Evolutionary conservation across 2,888 invertebrate genomes (phyloP).

Genomic region (Oxyteleia sp.): DNA sequence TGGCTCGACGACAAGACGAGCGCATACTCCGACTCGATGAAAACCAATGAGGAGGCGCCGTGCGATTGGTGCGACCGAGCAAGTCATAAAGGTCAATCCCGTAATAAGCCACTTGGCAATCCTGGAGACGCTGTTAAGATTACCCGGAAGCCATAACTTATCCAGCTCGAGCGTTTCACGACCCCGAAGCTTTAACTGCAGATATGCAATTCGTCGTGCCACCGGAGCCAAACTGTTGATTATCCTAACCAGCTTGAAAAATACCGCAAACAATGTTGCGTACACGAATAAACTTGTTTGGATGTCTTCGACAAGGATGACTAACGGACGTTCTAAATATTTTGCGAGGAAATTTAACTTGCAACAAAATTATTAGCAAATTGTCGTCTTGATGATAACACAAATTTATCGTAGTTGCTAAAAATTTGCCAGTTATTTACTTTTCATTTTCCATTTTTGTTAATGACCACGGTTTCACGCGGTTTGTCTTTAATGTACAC

Average conservation of each 20-base stretch:
- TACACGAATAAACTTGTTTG: too few relatives aligned
- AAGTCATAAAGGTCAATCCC: conserved; percentile 72
- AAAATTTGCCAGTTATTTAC: too few relatives aligned
- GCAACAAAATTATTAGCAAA: too few relatives aligned
- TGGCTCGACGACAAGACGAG: conserved; percentile 74
- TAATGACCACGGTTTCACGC: too few relatives aligned
- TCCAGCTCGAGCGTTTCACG: conserved; percentile 44
- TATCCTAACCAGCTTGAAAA: conserved; percentile 21
- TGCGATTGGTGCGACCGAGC: conserved; percentile 69
- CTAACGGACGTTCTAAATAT: too few relatives aligned
- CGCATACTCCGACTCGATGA: conserved; percentile 68
- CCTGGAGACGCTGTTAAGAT: conserved; percentile 71
- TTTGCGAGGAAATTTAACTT: too few relatives aligned
- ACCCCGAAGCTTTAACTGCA: conserved; percentile 41
- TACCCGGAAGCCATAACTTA: conserved; percentile 72
- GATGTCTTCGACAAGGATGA: too few relatives aligned
- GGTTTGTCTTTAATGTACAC: too few relatives aligned
- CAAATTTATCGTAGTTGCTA: too few relatives aligned
- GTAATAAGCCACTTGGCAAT: conserved; percentile 71
- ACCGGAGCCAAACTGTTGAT: conserved; percentile 57
- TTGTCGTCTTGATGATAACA: too few relatives aligned
- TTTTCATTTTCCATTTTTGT: too few relatives aligned
- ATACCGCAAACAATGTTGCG: too few relatives aligned
- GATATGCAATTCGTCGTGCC: conserved; percentile 64
- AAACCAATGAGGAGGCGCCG: conserved; percentile 72